These are phyloP conservation scores for Drosophila parthenogenetica DNA, from an alignment of 2,888 invertebrate species.

Conservation along the genomic window DNA sequence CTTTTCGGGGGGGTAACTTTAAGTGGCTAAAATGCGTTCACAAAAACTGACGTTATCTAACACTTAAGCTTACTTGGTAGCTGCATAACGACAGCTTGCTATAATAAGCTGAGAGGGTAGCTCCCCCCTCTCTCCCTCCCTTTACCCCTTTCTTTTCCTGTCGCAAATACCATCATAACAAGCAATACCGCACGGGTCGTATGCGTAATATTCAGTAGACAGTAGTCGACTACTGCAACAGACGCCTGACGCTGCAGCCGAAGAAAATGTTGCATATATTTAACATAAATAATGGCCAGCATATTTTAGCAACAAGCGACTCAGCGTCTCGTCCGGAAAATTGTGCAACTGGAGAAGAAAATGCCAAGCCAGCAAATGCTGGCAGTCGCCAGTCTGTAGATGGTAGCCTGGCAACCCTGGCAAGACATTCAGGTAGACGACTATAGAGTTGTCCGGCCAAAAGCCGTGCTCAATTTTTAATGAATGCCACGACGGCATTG, in stretches of 20 bases:
- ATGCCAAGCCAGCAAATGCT: constrained; percentile 9
- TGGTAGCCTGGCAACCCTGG: constrained; percentile 11
- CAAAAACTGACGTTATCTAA: constrained; percentile 43
- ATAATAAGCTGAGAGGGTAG: constrained; percentile 11
- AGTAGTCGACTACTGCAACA: constrained; percentile 22
- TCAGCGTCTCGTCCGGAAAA: constrained; percentile 29
- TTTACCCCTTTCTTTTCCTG: not conserved
- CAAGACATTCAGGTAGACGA: constrained; percentile 13
- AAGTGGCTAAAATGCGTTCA: constrained; percentile 44
- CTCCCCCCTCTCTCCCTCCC: not conserved
- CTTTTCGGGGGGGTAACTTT: constrained; percentile 42
- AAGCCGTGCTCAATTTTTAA: constrained; percentile 53
- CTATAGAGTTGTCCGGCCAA: constrained; percentile 14
- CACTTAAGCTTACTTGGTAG: constrained; percentile 37
- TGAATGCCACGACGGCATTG: constrained; percentile 45
- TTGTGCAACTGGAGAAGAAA: constrained; percentile 42
- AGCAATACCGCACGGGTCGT: constrained; percentile 18
- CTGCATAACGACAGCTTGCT: constrained; percentile 5
- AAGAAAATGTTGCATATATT: constrained; percentile 68
- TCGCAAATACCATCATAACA: constrained; percentile 19
- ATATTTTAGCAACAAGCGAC: constrained; percentile 60
- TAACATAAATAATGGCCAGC: constrained; percentile 67
- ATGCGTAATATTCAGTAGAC: constrained; percentile 27
- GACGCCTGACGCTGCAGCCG: constrained; percentile 27
- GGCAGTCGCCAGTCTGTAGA: constrained; percentile 3